These are phyloP conservation scores for Lampris incognitus DNA, from an alignment of 2,113 vertebrate genomes.

Conservation along the genomic window DNA sequence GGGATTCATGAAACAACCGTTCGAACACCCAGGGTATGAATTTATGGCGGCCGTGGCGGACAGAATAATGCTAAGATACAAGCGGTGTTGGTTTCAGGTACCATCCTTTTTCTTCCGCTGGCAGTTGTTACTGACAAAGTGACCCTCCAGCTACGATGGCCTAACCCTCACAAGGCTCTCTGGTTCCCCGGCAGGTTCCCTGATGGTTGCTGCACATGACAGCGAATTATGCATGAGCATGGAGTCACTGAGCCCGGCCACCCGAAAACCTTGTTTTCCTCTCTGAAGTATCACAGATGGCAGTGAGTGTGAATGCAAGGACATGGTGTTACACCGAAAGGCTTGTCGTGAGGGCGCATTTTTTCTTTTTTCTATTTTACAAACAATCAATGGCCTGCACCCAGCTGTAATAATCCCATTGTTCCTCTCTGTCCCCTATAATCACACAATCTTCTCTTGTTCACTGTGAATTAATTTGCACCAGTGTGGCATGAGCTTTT, in stretches of 20 bases:
- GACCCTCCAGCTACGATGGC: slow-evolving; percentile 30
- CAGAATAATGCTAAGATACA: no score
- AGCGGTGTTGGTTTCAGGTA: not conserved
- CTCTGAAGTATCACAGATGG: slow-evolving; percentile 39
- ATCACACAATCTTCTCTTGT: slow-evolving; percentile 23
- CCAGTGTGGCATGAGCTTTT: slow-evolving; percentile 28
- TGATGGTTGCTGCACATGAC: slow-evolving; percentile 37
- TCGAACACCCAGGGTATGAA: no score
- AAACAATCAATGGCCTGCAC: slow-evolving; percentile 35
- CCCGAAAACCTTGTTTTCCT: slow-evolving; percentile 18
- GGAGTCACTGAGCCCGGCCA: slow-evolving; percentile 53
- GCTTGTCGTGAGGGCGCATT: slow-evolving; percentile 14
- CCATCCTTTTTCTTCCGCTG: not conserved
- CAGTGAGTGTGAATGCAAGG: slow-evolving; percentile 62
- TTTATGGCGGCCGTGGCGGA: no score
- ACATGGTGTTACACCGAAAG: slow-evolving; percentile 46
- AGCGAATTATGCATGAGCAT: slow-evolving; percentile 67
- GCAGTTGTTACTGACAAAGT: slow-evolving; percentile 36
- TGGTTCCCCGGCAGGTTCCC: slow-evolving; percentile 35
- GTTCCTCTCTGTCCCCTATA: slow-evolving; percentile 24
- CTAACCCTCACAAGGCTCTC: slow-evolving; percentile 36
- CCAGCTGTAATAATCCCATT: slow-evolving; percentile 40
- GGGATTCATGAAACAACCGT: no score
- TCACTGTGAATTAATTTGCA: slow-evolving; percentile 41
- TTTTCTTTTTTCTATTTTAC: slow-evolving; percentile 4